phyloP scores from a whole-genome alignment of 2,888 invertebrate species.

The Caenorhabditis becei region DNA sequence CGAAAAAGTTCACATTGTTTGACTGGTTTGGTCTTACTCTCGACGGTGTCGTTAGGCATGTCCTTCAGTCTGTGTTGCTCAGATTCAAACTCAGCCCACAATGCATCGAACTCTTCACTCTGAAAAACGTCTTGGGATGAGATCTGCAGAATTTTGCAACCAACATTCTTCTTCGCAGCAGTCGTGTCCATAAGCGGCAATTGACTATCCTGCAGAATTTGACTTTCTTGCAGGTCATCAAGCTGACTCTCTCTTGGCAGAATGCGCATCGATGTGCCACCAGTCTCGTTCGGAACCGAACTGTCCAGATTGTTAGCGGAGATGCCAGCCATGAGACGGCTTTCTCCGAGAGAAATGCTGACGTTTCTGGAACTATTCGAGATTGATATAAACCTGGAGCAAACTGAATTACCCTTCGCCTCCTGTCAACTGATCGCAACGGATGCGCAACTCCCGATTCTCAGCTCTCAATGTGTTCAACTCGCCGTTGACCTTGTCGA shows the following conservation, averaged over 20 bases:
- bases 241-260: constrained; percentile 11
- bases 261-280: constrained; percentile 27
- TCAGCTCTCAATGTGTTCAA: constrained; percentile 50
- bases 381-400: background rate
- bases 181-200: constrained; percentile 48
- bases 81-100: constrained; percentile 25
- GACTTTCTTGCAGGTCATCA: constrained; percentile 32
- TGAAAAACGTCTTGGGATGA: background rate
- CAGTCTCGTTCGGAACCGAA: background rate
- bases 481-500: constrained; percentile 41
- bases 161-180: constrained; percentile 20
- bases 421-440: constrained; percentile 56
- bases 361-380: constrained; percentile 25
- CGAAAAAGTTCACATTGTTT: background rate
- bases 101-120: constrained; percentile 34
- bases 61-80: background rate
- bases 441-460: constrained; percentile 46
- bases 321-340: constrained; percentile 54
- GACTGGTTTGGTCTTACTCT: constrained; percentile 7
- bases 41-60: constrained; percentile 24
- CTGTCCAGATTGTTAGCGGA: constrained; percentile 16
- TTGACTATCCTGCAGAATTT: constrained; percentile 34
- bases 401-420: constrained; percentile 28
- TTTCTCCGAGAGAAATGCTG: constrained; percentile 37
- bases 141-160: background rate